Base-by-base conservation (phyloP, 2,113 vertebrate genomes). In the Sinocyclocheilus anshuiensis region DNA sequence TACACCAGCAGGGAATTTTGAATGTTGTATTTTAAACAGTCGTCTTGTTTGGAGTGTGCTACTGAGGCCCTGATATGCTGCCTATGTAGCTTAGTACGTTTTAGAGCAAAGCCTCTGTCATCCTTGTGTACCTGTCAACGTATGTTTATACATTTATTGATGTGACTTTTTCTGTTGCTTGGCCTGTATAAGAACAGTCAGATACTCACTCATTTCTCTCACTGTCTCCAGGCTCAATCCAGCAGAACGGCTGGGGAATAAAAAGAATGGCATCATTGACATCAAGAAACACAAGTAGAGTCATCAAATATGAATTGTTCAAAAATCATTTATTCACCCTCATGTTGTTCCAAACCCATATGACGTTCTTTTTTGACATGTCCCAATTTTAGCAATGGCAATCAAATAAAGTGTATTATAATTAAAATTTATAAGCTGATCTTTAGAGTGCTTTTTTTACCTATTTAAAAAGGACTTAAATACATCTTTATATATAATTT, bases 241-340 rank as follows among this genome's bases (percentile, higher is more conserved):
- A 75, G 93, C 94, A 67, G 94, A 96, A 87, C 89, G 95, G 67
- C 90, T 96, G 45, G 95, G 95, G 50, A 96, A 95, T 90, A 94
- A 94, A 87, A 96, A 95, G 90, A 94, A 94, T 11, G 92, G 93
- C 75, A 90, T 94, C 57, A 87, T 39, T 69, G 92, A 94, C 72
- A 94, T 95, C 80, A 93, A 96, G 92, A 96, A 96, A 89, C 94
- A 95, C 71, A 87, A 93, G 92, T 93, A 81, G 42, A 1, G 93
- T 90, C 33, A 10, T 10, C 45, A 48, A 48, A 48, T 48, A 24
- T 69, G 18, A 18, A 48, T 59, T 29, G 39, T 2, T 1, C 63
- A 48, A 13, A 33, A 24, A 18, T 12, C 29, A 48, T 48, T 48
- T 48, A 26, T 26, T 26, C 42, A 42, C 42, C 42, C 8, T 42